phyloP scores from a whole-genome alignment of 2,113 vertebrate species.

The Nibea coibor region DNA sequence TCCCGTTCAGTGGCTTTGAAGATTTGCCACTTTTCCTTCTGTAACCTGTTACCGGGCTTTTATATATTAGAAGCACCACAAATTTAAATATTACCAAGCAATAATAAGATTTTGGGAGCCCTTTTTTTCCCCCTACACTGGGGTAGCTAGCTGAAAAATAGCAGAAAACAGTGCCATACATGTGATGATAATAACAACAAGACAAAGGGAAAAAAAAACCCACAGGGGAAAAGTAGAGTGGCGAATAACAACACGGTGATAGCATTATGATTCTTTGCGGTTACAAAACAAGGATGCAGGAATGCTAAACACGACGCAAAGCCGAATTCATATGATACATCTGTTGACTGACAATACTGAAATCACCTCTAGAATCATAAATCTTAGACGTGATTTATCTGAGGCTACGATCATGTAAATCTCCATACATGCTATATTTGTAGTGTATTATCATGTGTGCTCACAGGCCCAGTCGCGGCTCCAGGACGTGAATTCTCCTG shows the following conservation, averaged over 20 bases:
- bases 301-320: no score
- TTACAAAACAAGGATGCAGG: not conserved
- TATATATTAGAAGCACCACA: not conserved
- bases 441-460: conserved; percentile 11
- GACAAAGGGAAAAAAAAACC: not conserved
- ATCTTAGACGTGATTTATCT: not conserved
- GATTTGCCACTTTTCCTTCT: conserved; percentile 13
- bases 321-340: no score
- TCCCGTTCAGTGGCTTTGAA: conserved; percentile 46
- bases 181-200: conserved; percentile 3
- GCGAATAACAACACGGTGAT: not conserved
- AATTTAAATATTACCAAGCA: not conserved
- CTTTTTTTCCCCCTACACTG: not conserved
- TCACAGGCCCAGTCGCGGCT: conserved; percentile 22
- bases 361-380: no score
- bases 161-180: not conserved
- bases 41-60: conserved; percentile 3
- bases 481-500: conserved; percentile 31
- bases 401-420: not conserved
- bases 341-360: no score
- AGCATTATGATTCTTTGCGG: not conserved
- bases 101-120: not conserved
- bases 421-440: not conserved
- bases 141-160: not conserved
- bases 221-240: not conserved